Percentiles rank a stretch among this genome's conserved stretches.
Conservation (phyloP, 2,888 invertebrate genomes). For the Adela reaumurella region DNA sequence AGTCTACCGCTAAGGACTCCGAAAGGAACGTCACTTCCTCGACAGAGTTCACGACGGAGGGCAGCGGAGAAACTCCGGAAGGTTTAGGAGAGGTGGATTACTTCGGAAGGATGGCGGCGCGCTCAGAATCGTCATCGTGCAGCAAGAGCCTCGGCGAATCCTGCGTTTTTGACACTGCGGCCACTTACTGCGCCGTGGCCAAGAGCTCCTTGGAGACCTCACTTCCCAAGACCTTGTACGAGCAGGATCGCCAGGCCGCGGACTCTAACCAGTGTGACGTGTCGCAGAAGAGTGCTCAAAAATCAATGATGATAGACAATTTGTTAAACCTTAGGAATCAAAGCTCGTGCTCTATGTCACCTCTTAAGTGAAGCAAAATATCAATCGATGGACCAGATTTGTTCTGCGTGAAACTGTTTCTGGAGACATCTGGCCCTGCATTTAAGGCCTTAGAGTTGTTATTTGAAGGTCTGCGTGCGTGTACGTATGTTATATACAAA, state of each 20-base stretch:
- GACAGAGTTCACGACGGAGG: slow-evolving; percentile 40
- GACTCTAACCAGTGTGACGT: slow-evolving; percentile 24
- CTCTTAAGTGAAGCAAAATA: slow-evolving; percentile 21
- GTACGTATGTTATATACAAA: neutral
- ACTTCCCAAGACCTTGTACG: slow-evolving; percentile 14
- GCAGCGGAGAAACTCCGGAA: slow-evolving; percentile 18
- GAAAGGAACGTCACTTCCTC: slow-evolving; percentile 33
- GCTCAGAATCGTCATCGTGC: slow-evolving; percentile 31
- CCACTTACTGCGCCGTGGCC: slow-evolving; percentile 46
- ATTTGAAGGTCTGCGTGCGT: no score
- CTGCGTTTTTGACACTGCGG: slow-evolving; percentile 38
- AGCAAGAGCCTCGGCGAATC: slow-evolving; percentile 19
- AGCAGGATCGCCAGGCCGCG: slow-evolving; percentile 17
- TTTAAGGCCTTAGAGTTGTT: no score
- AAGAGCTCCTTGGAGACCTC: slow-evolving; percentile 14
- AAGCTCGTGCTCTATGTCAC: slow-evolving; percentile 33
- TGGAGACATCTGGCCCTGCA: no score
- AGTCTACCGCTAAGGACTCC: slow-evolving; percentile 28
- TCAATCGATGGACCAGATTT: no score
- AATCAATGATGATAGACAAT: slow-evolving; percentile 46
- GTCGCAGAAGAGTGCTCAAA: slow-evolving; percentile 33
- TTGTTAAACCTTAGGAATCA: slow-evolving; percentile 33
- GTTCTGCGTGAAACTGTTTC: no score
- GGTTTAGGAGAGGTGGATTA: slow-evolving; percentile 25
- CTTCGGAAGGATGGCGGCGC: slow-evolving; percentile 31